These are phyloP conservation scores for Octodon degus DNA, from an alignment of 2,113 vertebrate species.

Conservation along the genomic window DNA sequence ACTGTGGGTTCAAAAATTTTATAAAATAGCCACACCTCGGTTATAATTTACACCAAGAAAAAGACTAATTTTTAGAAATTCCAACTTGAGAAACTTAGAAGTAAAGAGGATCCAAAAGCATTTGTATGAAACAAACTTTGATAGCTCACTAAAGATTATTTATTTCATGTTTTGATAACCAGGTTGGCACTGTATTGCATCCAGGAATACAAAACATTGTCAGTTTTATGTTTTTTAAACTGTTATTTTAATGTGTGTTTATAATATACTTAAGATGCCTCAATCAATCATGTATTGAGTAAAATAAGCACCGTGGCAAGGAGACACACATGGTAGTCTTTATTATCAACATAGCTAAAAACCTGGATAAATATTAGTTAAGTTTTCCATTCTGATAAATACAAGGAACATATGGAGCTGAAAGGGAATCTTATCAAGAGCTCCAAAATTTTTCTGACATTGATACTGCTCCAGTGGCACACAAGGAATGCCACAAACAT, in stretches of 20 bases:
- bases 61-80: constrained; percentile 59
- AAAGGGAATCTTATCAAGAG: constrained; percentile 66
- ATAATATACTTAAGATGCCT: constrained; percentile 69
- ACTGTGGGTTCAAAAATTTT: constrained; percentile 6
- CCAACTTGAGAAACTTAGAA: constrained; percentile 57
- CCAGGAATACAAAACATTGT: constrained; percentile 60
- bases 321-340: constrained; percentile 61
- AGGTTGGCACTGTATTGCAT: constrained; percentile 4
- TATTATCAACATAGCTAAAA: constrained; percentile 74
- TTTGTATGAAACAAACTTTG: constrained; percentile 57
- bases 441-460: constrained; percentile 64
- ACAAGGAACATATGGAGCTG: constrained; percentile 75
- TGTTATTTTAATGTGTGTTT: constrained; percentile 80
- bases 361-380: constrained; percentile 81
- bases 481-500: constrained; percentile 74
- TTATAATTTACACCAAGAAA: neutral
- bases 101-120: constrained; percentile 60
- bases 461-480: constrained; percentile 72
- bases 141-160: constrained; percentile 54
- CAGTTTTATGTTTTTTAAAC: constrained; percentile 55
- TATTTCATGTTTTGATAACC: constrained; percentile 51
- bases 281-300: constrained; percentile 75
- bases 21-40: constrained; percentile 32
- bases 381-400: constrained; percentile 73
- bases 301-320: constrained; percentile 72